phyloP scores from a whole-genome alignment of 2,888 invertebrate species.

The Exocentrus adspersus region DNA sequence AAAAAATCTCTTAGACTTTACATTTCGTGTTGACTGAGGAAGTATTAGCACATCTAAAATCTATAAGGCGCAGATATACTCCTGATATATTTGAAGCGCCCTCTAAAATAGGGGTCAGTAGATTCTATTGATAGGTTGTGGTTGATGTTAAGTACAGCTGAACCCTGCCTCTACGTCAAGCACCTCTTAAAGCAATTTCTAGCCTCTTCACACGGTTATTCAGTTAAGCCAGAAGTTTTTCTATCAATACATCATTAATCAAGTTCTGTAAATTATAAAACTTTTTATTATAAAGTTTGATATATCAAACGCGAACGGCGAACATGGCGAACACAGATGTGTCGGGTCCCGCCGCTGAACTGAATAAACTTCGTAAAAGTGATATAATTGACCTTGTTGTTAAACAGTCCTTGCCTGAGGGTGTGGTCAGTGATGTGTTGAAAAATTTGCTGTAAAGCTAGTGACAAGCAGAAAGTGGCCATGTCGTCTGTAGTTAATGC shows the following conservation, averaged over 20 bases:
- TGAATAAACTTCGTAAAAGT: no score
- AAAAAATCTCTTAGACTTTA: no score
- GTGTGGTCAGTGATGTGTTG: no score
- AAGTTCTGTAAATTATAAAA: slow-evolving; percentile 3
- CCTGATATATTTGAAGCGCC: slow-evolving; percentile 15
- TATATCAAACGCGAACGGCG: neutral
- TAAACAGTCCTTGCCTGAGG: no score
- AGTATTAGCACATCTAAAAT: neutral
- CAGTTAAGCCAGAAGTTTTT: slow-evolving; percentile 14
- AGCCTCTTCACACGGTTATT: slow-evolving; percentile 12
- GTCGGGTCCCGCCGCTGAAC: no score
- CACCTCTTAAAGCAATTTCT: slow-evolving; percentile 8
- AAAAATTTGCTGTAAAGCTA: no score
- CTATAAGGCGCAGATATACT: slow-evolving; percentile 4
- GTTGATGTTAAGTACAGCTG: slow-evolving; percentile 19
- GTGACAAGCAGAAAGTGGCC: no score
- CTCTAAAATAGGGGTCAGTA: slow-evolving; percentile 13
- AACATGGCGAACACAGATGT: no score
- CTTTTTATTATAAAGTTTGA: neutral
- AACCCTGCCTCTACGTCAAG: slow-evolving; percentile 18
- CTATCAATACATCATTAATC: slow-evolving; percentile 15
- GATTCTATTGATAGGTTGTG: no score
- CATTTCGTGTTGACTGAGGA: no score
- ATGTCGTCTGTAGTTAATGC: no score
- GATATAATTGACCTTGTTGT: no score